Evolutionary conservation across 1,140 invertebrate genomes (phyloP).

Genomic region (Varroa destructor): DNA sequence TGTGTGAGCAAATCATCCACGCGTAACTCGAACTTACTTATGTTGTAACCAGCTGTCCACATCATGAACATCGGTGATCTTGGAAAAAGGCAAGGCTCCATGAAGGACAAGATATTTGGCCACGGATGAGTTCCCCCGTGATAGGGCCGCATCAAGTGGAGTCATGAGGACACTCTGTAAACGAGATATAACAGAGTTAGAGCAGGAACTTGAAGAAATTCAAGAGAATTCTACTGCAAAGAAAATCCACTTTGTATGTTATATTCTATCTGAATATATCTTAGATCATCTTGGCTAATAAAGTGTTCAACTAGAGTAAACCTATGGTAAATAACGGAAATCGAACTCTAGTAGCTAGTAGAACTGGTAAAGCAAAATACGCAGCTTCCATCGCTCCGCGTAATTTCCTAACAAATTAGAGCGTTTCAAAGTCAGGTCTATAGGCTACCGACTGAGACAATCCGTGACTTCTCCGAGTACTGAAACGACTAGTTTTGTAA

Average conservation of each 20-base stretch:
- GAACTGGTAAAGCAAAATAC: no score
- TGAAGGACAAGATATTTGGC: slow-evolving; percentile 84
- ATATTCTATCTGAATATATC: slow-evolving; percentile 30
- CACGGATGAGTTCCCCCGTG: slow-evolving; percentile 66
- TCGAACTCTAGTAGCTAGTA: no score
- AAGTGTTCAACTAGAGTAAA: no score
- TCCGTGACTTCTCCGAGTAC: no score
- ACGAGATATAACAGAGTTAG: slow-evolving; percentile 29
- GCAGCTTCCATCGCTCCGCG: no score
- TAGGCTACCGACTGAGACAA: no score
- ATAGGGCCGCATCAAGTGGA: slow-evolving; percentile 73
- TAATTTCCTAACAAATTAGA: no score
- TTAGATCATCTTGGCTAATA: slow-evolving; percentile 2
- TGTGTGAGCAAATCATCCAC: no score
- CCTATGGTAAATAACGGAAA: no score
- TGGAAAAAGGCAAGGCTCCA: slow-evolving; percentile 54
- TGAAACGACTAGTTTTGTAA: no score
- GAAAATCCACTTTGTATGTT: slow-evolving; percentile 28
- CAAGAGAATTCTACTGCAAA: slow-evolving; percentile 27
- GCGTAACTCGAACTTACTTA: neutral
- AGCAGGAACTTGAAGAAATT: slow-evolving; percentile 13
- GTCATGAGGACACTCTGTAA: slow-evolving; percentile 58
- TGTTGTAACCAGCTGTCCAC: slow-evolving; percentile 23
- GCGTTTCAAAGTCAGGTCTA: no score
- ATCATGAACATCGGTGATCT: slow-evolving; percentile 25